Base-by-base conservation (phyloP, 2,888 invertebrate species). In the Xanthorhoe spadicearia region DNA sequence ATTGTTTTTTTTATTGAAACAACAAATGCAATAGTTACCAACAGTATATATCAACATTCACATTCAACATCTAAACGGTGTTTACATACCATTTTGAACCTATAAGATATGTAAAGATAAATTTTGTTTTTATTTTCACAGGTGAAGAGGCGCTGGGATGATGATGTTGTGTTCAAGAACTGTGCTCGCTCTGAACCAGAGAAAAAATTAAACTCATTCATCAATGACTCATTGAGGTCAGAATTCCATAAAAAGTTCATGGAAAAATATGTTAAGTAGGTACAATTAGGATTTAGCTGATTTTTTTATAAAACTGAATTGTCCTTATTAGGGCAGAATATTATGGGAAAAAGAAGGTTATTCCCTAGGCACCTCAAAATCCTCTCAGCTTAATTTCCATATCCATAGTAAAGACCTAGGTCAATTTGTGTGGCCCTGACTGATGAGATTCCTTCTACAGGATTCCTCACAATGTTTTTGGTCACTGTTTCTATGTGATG, bases 241-340 rank as follows among this genome's bases (percentile, higher is more conserved):
- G 99, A 99, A 85, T 99, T 99, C 86, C 99, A 99, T 89, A 97
- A 98, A 83, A 99, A 99, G 88, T 99, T 99, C 85, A 99, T 99
- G 99, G 99, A 99, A 81, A 99, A 99, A 93, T 99, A 99, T 94
- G 98, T 99, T 2, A 99, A 99, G 92, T 99, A 95, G 58, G 32
- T 35, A 23, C 49, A 48, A 17, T 35, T 55, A 13, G 17, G 13
- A 32, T 48, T 28, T 17, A 10, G 13, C 10, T 49, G 0, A 35
- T 23, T 23, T 23, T 23, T 15, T 17, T 15, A 0, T 48, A 1
- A 7, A 6, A 46, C 46, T 46, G 8, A n/a, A 46, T n/a, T 46
- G n/a, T 38, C n/a, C n/a, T n/a, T 15, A 38, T 9, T 13, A 43
- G 13, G 38, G 38, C 5, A 43, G 13, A 4, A 43, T 43, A 13